These are phyloP conservation scores for Zaprionus africanus DNA, from an alignment of 1,140 invertebrate genomes.

Conservation along the genomic window DNA sequence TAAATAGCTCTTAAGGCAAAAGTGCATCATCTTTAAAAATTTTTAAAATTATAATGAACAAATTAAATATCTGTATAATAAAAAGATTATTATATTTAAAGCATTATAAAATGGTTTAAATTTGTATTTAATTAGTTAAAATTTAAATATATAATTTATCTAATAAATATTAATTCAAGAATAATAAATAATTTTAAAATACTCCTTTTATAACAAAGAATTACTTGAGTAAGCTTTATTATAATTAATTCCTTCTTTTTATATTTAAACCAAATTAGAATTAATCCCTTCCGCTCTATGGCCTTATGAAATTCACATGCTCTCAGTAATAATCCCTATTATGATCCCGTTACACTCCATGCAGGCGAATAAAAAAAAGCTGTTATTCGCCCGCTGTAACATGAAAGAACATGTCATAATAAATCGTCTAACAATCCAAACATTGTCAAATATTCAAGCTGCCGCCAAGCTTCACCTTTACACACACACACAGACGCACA, in stretches of 20 bases:
- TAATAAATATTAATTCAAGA: no score
- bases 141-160: no score
- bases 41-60: no score
- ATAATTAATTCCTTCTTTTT: background rate
- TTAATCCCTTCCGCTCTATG: background rate
- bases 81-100: no score
- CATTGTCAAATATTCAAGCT: conserved; percentile 40
- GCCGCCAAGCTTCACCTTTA: background rate
- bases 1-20: no score
- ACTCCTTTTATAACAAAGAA: no score
- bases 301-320: background rate
- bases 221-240: background rate
- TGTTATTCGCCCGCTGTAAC: conserved; percentile 24
- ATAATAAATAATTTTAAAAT: no score
- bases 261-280: background rate
- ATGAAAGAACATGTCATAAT: conserved; percentile 42
- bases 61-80: no score
- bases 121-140: no score
- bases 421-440: conserved; percentile 45
- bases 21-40: no score
- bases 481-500: conserved; percentile 2
- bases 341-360: background rate
- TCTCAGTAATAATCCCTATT: background rate
- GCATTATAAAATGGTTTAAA: no score
- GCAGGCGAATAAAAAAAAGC: background rate